phyloP scores from a whole-genome alignment of 2,797 vertebrate genomes.

The Neostethus bicornis region DNA sequence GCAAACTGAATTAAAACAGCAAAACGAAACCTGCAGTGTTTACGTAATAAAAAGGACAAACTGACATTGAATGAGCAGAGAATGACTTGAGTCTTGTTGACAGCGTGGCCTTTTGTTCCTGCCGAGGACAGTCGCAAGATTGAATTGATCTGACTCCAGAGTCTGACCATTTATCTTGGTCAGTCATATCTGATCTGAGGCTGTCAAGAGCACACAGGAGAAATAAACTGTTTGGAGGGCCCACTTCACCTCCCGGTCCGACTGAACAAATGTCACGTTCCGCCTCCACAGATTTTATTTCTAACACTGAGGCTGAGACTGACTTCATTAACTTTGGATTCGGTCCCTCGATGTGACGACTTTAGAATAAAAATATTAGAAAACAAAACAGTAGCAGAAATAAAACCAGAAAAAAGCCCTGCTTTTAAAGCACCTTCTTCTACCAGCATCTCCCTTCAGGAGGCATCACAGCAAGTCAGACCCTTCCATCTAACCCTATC shows the following conservation, averaged over 20 bases:
- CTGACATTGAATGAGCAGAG: constrained; percentile 45
- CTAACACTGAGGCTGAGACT: not conserved
- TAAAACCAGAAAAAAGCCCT: too few species aligned
- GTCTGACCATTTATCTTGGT: constrained; percentile 65
- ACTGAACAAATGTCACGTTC: not conserved
- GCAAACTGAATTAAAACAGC: constrained; percentile 1
- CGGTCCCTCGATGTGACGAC: too few species aligned
- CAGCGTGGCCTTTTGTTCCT: constrained; percentile 70
- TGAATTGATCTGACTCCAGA: constrained; percentile 75
- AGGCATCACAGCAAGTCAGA: too few species aligned
- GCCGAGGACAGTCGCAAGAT: constrained; percentile 65
- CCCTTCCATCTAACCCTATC: too few species aligned
- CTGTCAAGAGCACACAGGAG: constrained; percentile 65
- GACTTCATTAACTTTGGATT: too few species aligned
- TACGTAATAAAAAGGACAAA: constrained; percentile 48
- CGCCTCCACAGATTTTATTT: not conserved
- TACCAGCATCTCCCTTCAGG: too few species aligned
- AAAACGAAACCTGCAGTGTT: constrained; percentile 18
- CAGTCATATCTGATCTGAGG: constrained; percentile 76
- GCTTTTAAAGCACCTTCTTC: too few species aligned
- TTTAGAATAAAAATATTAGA: too few species aligned
- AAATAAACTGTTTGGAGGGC: constrained; percentile 53
- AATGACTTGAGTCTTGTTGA: constrained; percentile 67
- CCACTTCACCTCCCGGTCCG: constrained; percentile 21
- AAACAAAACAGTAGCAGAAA: too few species aligned